Conservation (phyloP, 2,888 invertebrate genomes). For the Cerceris ruficornis region DNA sequence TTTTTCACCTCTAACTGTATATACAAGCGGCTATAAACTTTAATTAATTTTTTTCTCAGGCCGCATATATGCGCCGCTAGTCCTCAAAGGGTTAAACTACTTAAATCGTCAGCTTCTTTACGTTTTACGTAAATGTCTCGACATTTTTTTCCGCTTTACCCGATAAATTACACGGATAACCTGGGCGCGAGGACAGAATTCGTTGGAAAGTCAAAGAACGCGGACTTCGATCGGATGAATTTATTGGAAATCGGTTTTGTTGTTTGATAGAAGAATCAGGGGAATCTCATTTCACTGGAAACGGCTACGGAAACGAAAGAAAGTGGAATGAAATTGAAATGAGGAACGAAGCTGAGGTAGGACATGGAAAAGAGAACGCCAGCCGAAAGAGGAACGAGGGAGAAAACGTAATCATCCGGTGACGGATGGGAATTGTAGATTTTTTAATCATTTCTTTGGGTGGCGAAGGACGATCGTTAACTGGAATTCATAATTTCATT, state of each 20-base stretch:
- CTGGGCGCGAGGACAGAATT: no score
- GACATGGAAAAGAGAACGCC: conserved; percentile 10
- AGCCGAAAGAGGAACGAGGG: conserved; percentile 19
- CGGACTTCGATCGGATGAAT: conserved; percentile 39
- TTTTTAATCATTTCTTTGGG: conserved; percentile 9
- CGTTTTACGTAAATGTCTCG: no score
- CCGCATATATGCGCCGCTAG: no score
- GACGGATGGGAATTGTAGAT: conserved; percentile 8
- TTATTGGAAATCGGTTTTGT: conserved; percentile 61
- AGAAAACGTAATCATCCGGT: background rate
- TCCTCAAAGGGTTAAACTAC: no score
- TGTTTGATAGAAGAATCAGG: conserved; percentile 44
- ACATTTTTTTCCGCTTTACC: no score
- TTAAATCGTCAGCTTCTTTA: no score
- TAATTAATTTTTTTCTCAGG: no score
- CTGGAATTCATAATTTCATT: background rate
- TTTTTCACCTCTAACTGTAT: no score
- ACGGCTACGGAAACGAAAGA: conserved; percentile 61
- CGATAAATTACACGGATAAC: no score
- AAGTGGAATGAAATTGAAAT: conserved; percentile 61
- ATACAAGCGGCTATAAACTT: no score
- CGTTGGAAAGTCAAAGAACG: background rate
- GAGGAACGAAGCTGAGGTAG: conserved; percentile 14
- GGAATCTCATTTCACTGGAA: conserved; percentile 52
- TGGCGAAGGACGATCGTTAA: conserved; percentile 31